Evolutionary conservation across 2,797 vertebrate genomes (phyloP), one percentile per base, ranked within the genome.

Genomic region (Gallirallus australis): DNA sequence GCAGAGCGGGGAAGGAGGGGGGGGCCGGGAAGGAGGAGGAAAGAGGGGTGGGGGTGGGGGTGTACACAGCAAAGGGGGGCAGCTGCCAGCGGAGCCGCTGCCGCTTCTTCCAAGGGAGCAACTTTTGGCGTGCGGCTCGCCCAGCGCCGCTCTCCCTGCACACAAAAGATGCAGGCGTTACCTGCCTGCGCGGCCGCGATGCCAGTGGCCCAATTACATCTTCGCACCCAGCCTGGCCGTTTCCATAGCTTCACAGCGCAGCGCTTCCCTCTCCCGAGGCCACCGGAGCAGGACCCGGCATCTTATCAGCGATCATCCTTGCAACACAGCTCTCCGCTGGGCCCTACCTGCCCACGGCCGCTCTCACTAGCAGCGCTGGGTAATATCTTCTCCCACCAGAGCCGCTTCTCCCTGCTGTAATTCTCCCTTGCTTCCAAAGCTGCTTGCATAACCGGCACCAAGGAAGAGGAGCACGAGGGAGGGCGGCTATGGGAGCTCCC

Each of bases 211-310:
- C 98, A 98, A 98, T 98, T 98, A 98, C 98, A 97, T 98, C 98
- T 98, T 98, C 97, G 98, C 98, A 98, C 98, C 98, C 99, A 96
- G 97, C 98, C 98, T 98, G 98, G 89, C 98, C 93, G 99, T 99
- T 99, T 98, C 99, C 98, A 99, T 99, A 98, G 99, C 98, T 99
- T 98, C 99, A 91, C 98, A 96, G 98, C 94, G 53, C 98, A 97
- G 98, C 92, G 93, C 98, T 98, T 98, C 97, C 96, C 98, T 98
- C 98, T 98, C 98, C 96, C 76, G 98, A 98, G 98, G 98, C 98
- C 98, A 98, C 97, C 85, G 97, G 98, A 97, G 97, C 98, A 98
- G 98, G 98, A 98, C 98, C 98, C 97, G 97, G 98, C 98, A 97
- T 98, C 98, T 99, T 98, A 99, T 99, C 99, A 98, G 93, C 94